phyloP scores from a whole-genome alignment of 2,888 invertebrate genomes.

The Trachelus iudaicus region DNA sequence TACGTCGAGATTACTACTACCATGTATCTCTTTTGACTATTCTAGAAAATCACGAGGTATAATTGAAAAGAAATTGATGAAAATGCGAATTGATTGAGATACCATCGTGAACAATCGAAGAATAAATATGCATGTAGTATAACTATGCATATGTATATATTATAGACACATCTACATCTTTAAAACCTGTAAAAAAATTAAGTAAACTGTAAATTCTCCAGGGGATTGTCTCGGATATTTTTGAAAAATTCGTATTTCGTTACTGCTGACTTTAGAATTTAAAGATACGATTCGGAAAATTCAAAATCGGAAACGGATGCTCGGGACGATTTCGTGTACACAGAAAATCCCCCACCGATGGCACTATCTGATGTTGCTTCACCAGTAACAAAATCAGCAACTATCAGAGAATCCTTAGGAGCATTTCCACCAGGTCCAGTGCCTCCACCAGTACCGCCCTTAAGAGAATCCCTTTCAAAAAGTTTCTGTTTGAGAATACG shows the following conservation, averaged over 20 bases:
- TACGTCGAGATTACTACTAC: not conserved
- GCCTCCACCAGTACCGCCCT: conserved; percentile 66
- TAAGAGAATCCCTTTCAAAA: conserved; percentile 78
- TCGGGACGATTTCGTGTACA: conserved; percentile 83
- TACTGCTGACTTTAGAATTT: conserved; percentile 38
- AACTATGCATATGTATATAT: not conserved
- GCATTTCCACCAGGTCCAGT: conserved; percentile 46
- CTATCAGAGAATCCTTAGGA: conserved; percentile 77
- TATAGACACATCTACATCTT: not conserved
- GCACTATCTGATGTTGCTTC: conserved; percentile 86
- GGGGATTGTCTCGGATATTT: not conserved
- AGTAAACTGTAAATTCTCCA: not conserved
- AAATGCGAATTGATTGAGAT: not conserved
- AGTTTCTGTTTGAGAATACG: conserved; percentile 83
- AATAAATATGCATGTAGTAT: not conserved
- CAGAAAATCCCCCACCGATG: conserved; percentile 75
- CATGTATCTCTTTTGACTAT: not conserved
- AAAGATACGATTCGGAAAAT: conserved; percentile 89
- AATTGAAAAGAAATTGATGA: not conserved
- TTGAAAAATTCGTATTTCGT: not conserved
- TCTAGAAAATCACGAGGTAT: not conserved
- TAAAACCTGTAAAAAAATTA: not conserved
- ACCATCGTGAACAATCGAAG: not conserved
- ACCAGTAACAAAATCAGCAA: conserved; percentile 80
- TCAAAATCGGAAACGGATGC: conserved; percentile 89